A percentile compares a stretch with the other conserved stretches of the same genome.
Conservation (phyloP, 37 sponge, comb jelly and placozoan species). For the Bolinopsis microptera region DNA sequence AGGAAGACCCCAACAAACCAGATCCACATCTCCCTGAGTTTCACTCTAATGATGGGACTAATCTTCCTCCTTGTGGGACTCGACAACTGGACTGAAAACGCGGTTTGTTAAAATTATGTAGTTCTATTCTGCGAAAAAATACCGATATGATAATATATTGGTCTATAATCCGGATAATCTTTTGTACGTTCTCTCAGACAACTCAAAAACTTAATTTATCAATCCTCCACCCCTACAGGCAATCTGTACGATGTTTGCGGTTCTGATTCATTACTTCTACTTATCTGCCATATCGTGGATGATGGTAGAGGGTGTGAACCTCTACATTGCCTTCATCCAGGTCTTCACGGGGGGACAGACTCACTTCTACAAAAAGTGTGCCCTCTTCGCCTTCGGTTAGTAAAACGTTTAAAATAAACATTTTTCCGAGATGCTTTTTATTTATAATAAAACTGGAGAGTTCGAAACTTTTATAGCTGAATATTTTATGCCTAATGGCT, state of each 20-base stretch:
- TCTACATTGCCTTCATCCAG: constrained; percentile 33
- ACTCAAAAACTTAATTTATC: too few relatives aligned
- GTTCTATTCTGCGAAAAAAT: too few relatives aligned
- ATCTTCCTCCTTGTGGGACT: constrained; percentile 32
- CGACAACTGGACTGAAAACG: not conserved
- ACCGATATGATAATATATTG: too few relatives aligned
- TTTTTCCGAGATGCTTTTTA: too few relatives aligned
- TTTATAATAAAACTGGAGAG: too few relatives aligned
- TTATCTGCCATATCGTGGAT: constrained; percentile 22
- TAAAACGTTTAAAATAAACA: too few relatives aligned
- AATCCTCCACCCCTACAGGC: too few relatives aligned
- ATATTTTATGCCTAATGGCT: too few relatives aligned
- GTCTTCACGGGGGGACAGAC: constrained; percentile 48
- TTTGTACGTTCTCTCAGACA: too few relatives aligned
- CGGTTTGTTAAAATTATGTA: too few relatives aligned
- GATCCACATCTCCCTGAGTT: constrained; percentile 42
- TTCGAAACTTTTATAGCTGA: too few relatives aligned
- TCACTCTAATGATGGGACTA: constrained; percentile 40
- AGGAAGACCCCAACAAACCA: constrained; percentile 18
- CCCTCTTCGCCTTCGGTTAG: constrained; percentile 16
- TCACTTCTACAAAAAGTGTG: constrained; percentile 48
- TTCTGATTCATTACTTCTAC: constrained; percentile 34
- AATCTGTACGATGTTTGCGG: constrained; percentile 11
- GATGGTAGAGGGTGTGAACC: constrained; percentile 33
- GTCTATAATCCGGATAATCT: too few relatives aligned